phyloP scores from a whole-genome alignment of 1,140 invertebrate genomes.

The Drosophila rufa region DNA sequence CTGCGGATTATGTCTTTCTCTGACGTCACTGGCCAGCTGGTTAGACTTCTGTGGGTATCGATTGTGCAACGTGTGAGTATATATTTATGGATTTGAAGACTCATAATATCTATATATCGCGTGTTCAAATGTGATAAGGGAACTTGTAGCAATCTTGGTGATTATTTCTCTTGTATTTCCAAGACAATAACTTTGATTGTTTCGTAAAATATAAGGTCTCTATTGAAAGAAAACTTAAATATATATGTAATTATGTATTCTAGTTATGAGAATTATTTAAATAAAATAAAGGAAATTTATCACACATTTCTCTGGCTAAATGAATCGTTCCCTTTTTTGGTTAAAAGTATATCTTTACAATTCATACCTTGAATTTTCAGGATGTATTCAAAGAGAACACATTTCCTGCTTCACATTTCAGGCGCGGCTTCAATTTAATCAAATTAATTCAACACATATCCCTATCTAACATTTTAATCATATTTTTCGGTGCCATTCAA shows the following conservation, averaged over 20 bases:
- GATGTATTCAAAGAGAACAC: neutral
- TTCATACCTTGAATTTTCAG: neutral
- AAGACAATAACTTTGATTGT: slow-evolving; percentile 1
- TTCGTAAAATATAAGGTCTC: neutral
- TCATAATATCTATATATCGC: neutral
- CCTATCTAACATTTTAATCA: slow-evolving; percentile 49
- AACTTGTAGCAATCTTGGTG: neutral
- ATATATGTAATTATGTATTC: neutral
- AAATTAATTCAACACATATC: slow-evolving; percentile 53
- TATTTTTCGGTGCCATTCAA: slow-evolving; percentile 51
- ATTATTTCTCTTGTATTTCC: neutral
- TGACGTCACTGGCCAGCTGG: slow-evolving; percentile 41
- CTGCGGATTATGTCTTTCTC: slow-evolving; percentile 2
- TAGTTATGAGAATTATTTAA: too few relatives aligned
- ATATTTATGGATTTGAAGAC: neutral
- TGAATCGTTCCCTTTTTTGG: too few relatives aligned
- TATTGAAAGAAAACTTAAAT: neutral
- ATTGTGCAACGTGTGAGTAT: neutral
- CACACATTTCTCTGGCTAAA: neutral
- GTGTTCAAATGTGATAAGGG: neutral
- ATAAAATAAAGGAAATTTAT: too few relatives aligned
- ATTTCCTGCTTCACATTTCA: neutral
- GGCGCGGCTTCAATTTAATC: slow-evolving; percentile 29
- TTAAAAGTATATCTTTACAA: neutral
- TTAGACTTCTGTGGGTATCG: neutral